phyloP scores from a whole-genome alignment of 64 coral and sea anemone species.

The Actinia tenebrosa region DNA sequence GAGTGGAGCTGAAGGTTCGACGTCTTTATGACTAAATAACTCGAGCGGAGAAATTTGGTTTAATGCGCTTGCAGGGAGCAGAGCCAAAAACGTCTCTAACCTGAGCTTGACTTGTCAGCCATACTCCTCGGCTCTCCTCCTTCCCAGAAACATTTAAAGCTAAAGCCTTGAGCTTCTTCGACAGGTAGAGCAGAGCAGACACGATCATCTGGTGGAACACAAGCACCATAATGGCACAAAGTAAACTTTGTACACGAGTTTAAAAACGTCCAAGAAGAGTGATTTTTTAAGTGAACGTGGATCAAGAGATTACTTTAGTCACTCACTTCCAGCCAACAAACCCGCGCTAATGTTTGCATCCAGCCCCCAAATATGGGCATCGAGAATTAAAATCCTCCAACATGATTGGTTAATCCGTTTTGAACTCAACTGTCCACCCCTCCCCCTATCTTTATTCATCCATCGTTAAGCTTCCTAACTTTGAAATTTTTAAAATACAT shows the following conservation, averaged over 20 bases:
- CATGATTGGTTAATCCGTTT: background rate
- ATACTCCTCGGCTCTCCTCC: constrained; percentile 4
- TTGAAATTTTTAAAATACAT: background rate
- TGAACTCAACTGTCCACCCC: background rate
- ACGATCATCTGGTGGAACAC: constrained; percentile 25
- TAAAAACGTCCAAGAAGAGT: constrained; percentile 9
- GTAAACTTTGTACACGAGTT: constrained; percentile 25
- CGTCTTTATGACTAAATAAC: background rate
- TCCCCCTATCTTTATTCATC: background rate
- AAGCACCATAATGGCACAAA: constrained; percentile 12
- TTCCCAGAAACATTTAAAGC: constrained; percentile 22
- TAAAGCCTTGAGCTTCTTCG: constrained; percentile 20
- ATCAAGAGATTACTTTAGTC: constrained; percentile 17
- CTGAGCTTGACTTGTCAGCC: background rate
- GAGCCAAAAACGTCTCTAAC: constrained; percentile 5
- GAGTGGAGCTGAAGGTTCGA: background rate
- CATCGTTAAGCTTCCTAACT: background rate
- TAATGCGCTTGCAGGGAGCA: background rate
- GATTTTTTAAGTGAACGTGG: constrained; percentile 12
- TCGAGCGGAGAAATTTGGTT: background rate
- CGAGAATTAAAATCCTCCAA: background rate
- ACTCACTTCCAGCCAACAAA: background rate
- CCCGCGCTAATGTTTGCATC: constrained; percentile 17
- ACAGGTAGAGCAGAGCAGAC: constrained; percentile 24
- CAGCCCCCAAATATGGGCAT: background rate